Evolutionary conservation across 1,140 invertebrate genomes (phyloP), one percentile per base, ranked within the genome.

Genomic region (Hyles euphorbiae): DNA sequence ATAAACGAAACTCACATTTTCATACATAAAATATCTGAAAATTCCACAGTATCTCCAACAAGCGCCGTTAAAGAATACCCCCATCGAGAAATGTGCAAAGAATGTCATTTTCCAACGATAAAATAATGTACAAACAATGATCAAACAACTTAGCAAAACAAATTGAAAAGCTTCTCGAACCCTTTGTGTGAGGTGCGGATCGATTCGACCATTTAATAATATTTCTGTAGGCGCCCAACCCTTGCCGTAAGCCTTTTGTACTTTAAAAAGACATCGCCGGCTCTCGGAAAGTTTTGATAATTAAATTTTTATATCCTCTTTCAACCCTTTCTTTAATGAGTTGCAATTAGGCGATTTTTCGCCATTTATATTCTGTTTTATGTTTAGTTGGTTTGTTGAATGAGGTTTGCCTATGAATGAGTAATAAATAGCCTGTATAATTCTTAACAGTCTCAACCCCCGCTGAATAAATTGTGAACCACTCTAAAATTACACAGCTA

Each of bases 271-370:
- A 70, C 67, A 67, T 62, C 65, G 48, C 11, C 47, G 52, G 32
- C 47, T 34, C 58, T 52, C 53, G 46, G 57, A 60, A 83, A 81
- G 64, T 83, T 83, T 78, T 75, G 62, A 63, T 81, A 83, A 86
- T 86, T 83, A 83, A 81, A 78, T 77, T 83, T 85, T 85, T 83
- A 78, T 73, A 72, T 73, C 68, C 64, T 58, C 63, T 76, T 66
- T 68, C 67, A 59, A 63, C 61, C 62, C 67, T 70, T 60, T 68
- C 59, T 65, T 73, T 68, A 74, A 80, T 71, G 65, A 71, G 52
- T 61, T 57, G 65, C 68, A 55, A 60, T 54, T 50, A 61, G 34
- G 2, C 22, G 22, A 47, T 48, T 48, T 48, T 48, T 11, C 46
- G 7, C n/a, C 36, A 8, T 40, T 40, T 40, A 40, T 40, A 5